phyloP scores from a whole-genome alignment of 2,797 vertebrate species.

The Morus bassanus region DNA sequence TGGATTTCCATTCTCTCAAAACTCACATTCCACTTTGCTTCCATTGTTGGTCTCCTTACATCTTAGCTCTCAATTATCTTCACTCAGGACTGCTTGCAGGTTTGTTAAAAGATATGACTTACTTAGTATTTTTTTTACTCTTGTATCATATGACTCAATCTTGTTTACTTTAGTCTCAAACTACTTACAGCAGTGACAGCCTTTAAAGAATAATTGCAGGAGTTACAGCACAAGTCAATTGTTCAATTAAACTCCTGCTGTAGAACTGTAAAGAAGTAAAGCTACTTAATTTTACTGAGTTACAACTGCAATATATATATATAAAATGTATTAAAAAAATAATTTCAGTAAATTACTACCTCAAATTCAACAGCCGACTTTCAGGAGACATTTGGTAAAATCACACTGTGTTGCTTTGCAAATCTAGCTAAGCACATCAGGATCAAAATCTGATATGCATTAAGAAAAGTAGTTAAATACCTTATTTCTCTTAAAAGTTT shows the following conservation, averaged over 20 bases:
- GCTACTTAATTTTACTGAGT: neutral
- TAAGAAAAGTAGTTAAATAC: neutral
- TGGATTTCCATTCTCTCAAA: neutral
- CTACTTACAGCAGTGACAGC: neutral
- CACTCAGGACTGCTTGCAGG: neutral
- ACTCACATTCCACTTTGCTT: neutral
- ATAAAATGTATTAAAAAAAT: neutral
- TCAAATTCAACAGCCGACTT: neutral
- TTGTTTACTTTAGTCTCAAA: neutral
- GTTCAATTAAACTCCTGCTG: neutral
- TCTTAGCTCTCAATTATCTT: neutral
- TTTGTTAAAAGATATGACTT: neutral
- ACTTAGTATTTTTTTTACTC: neutral
- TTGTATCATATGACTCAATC: neutral
- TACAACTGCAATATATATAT: neutral
- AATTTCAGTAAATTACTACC: neutral
- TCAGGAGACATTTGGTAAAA: neutral
- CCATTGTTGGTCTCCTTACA: neutral
- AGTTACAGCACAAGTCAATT: neutral
- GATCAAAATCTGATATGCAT: neutral
- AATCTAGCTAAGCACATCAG: neutral
- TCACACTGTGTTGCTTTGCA: neutral
- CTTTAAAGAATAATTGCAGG: neutral
- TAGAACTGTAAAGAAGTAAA: neutral
- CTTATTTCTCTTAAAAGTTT: neutral